These are phyloP conservation scores for Percina caprodes DNA, from an alignment of 2,113 vertebrate genomes.

Conservation along the genomic window DNA sequence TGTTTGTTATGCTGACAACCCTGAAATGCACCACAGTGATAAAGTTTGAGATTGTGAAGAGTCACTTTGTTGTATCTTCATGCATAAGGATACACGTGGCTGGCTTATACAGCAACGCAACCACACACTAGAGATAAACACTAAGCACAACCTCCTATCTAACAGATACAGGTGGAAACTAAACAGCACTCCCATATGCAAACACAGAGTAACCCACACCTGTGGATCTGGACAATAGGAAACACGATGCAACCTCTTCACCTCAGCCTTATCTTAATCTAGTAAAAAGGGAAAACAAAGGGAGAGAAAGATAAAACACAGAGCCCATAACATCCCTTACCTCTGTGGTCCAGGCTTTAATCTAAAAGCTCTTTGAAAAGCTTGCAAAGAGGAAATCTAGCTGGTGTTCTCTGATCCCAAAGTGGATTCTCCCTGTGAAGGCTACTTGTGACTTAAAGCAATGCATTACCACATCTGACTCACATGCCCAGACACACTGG, in stretches of 20 bases:
- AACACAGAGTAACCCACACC: conserved; percentile 59
- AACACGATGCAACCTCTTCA: conserved; percentile 44
- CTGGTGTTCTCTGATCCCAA: conserved; percentile 76
- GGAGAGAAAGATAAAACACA: conserved; percentile 53
- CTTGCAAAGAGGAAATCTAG: conserved; percentile 65
- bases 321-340: conserved; percentile 76
- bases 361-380: conserved; percentile 82
- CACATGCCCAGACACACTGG: conserved; percentile 72
- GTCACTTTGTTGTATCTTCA: conserved; percentile 14
- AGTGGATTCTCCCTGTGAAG: conserved; percentile 71
- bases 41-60: conserved; percentile 29
- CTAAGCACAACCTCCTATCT: conserved; percentile 4
- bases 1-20: background rate
- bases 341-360: conserved; percentile 79
- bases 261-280: conserved; percentile 45
- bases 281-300: conserved; percentile 71
- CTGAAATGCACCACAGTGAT: conserved; percentile 7
- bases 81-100: background rate
- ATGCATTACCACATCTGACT: conserved; percentile 70
- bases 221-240: conserved; percentile 61
- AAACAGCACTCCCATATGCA: conserved; percentile 30
- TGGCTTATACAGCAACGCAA: background rate
- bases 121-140: conserved; percentile 20
- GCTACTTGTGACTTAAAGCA: conserved; percentile 74
- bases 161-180: conserved; percentile 25